Conservation (phyloP, 2,888 invertebrate genomes). For the Piscicola geometra region DNA sequence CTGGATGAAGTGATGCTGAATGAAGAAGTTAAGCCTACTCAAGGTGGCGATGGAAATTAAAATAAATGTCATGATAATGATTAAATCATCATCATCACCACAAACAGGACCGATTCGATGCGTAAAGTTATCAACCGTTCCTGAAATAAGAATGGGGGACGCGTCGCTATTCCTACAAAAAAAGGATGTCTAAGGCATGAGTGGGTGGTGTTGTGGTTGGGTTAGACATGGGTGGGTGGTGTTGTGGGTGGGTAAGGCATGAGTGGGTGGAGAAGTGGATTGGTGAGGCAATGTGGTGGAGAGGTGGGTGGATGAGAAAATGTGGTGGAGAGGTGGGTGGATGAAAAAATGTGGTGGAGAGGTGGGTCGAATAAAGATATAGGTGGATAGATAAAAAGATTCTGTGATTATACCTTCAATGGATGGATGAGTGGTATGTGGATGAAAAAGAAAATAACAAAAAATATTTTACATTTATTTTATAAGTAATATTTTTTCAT, state of each 20-base stretch:
- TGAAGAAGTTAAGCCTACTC: background rate
- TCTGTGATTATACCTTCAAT: no score
- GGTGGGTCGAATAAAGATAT: no score
- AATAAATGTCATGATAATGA: background rate
- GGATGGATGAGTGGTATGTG: no score
- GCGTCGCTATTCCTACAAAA: background rate
- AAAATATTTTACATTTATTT: no score
- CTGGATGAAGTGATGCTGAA: constrained; percentile 29
- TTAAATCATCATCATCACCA: background rate
- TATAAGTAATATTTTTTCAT: no score
- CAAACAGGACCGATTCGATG: background rate
- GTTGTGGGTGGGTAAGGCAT: background rate
- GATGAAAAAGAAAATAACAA: no score
- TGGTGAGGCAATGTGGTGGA: no score
- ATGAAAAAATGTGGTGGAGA: no score
- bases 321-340: no score
- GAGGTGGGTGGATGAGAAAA: no score
- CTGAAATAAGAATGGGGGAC: background rate
- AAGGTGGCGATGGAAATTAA: background rate
- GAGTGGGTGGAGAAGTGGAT: background rate
- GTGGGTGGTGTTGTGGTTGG: background rate
- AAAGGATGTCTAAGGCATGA: background rate
- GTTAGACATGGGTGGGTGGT: background rate
- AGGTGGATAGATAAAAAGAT: no score
- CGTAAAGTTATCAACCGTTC: background rate